Evolutionary conservation across 2,888 invertebrate species (phyloP), one percentile per base, ranked within the genome.

Genomic region (Trissoscelio sp.): DNA sequence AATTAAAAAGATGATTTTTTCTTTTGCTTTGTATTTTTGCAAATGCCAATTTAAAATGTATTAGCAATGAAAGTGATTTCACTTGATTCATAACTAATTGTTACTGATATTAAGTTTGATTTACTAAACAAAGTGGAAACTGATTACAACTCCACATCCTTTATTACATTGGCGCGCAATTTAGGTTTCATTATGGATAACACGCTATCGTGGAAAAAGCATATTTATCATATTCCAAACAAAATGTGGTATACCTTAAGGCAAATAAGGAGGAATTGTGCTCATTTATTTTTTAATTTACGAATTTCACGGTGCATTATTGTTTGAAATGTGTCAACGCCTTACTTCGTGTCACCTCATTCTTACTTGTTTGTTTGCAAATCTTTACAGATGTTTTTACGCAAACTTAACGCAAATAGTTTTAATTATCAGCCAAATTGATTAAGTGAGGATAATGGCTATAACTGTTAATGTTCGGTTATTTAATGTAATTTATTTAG

Each of bases 101-200:
- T 31, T 31, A 31, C 42, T 55, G 51, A 44, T 55, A 46, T 57
- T 18, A 46, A 69, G 22, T 46, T 31, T 69, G 69, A 57, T 57
- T 69, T n/a, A 46, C 55, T 57, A 57, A 69, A 46, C 44, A 69
- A 69, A 57, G 69, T 57, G 44, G 22, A 69, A 46, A 69, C 22
- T 12, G 44, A 69, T 69, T 69, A 69, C 20, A 57, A 42, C 44
- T 69, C 14, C 2, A 34, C 57, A 53, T 69, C 55, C 20, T 57
- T 55, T 44, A 42, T 42, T 55, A 34, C 55, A 69, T 55, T 46
- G 57, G 34, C 14, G 55, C 55, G 67, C 37, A 67, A 67, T 67
- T 67, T 42, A 55, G 44, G 55, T 69, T 70, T 58, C 70, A 70
- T 70, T 70, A 58, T 37, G 70, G 51, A 55, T 69, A 69, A 69